These are phyloP conservation scores for Apodemia mormo DNA, from an alignment of 2,888 invertebrate genomes.

Conservation along the genomic window DNA sequence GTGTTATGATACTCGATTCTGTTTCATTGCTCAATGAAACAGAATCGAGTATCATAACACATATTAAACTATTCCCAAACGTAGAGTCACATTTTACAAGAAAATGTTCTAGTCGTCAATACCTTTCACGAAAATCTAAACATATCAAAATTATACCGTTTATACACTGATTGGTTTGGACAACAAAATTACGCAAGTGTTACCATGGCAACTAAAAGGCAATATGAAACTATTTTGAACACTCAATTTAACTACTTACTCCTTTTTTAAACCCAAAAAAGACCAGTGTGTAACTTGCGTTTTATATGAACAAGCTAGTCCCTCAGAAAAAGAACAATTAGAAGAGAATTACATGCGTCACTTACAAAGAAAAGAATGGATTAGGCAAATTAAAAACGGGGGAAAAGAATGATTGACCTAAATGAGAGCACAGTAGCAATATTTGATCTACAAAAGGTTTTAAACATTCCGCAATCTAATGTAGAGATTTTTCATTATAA, in stretches of 20 bases:
- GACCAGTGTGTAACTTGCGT: constrained; percentile 21
- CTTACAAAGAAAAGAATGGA: constrained; percentile 36
- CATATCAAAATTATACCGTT: background rate
- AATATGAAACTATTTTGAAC: constrained; percentile 16
- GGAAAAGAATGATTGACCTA: constrained; percentile 32
- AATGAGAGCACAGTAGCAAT: constrained; percentile 31
- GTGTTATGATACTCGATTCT: too few species aligned
- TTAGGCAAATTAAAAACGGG: constrained; percentile 39
- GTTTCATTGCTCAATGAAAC: constrained; percentile 18
- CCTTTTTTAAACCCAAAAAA: constrained; percentile 23
- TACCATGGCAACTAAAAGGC: constrained; percentile 3
- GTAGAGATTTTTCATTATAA: constrained; percentile 41
- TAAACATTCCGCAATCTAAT: constrained; percentile 39
- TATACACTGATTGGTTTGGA: background rate
- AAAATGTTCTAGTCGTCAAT: background rate
- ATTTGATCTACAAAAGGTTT: constrained; percentile 41
- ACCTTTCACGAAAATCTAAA: background rate
- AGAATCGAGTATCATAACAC: constrained; percentile 21
- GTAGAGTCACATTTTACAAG: too few species aligned
- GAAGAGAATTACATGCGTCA: constrained; percentile 30
- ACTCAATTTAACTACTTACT: constrained; percentile 19
- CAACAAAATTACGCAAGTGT: too few species aligned
- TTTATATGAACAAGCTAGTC: constrained; percentile 22
- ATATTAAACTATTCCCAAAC: constrained; percentile 15
- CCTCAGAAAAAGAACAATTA: constrained; percentile 17